Base-by-base conservation (phyloP, 2,888 invertebrate species). In the Andrena hattorfiana region DNA sequence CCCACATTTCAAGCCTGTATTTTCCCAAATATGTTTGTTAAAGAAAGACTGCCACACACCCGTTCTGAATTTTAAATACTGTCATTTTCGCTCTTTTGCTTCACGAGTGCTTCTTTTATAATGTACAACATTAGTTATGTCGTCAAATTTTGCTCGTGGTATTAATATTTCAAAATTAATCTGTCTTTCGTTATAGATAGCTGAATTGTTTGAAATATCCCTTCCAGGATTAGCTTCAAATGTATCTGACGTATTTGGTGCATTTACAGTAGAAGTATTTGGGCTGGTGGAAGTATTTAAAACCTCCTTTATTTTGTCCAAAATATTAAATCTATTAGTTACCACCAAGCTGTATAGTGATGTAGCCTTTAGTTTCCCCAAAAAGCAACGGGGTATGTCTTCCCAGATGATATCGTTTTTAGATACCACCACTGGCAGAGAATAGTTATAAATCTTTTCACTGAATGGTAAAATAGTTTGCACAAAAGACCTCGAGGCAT, bases 161-260 rank as follows among this genome's bases (percentile, higher is more conserved):
- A 49, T 49, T 49, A 49, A 16, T 49, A 49, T 49, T 59, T 59
- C 23, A 59, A 66, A 20, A 32, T 42, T 66, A 35, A 42, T 30
- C 35, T 49, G 49, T 49, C n/a, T 49, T 49, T 49, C 49, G 49
- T 49, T 49, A 49, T 49, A 49, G 0, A 49, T 10, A 49, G 49
- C 10, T 10, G 49, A 49, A 49, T 49, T 49, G 49, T 49, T 49
- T 49, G 49, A 49, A 16, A n/a, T 49, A 49, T 49, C n/a, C 4
- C 49, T 49, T 49, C n/a, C 16, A 49, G 16, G 49, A 49, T 16
- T 49, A 49, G 49, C 49, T 49, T 49, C 49, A 49, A 49, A 49
- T 49, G 49, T 49, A 49, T 49, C 49, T 49, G 49, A 49, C 5
- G 1, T 16, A 49, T 49, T 49, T 49, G 13, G 49, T 49, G 49